phyloP scores from a whole-genome alignment of 2,888 invertebrate genomes.

The Apodemia hepburni region DNA sequence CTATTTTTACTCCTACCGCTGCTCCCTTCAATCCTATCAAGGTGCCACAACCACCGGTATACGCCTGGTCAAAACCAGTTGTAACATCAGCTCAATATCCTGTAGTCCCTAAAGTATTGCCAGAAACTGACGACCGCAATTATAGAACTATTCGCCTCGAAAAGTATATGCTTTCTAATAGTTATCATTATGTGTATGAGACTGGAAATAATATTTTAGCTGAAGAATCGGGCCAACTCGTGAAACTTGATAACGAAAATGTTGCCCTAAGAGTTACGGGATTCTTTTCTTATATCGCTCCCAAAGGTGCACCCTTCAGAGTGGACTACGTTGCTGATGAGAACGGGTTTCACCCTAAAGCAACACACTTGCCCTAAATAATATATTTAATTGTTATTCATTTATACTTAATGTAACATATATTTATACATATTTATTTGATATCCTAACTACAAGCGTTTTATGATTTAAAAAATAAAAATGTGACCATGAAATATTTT shows the following conservation, averaged over 20 bases:
- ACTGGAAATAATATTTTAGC: conserved; percentile 73
- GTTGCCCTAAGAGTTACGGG: conserved; percentile 58
- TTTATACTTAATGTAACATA: too few species aligned
- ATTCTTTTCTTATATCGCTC: conserved; percentile 65
- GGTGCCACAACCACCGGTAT: background rate
- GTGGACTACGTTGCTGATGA: conserved; percentile 73
- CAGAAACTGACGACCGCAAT: background rate
- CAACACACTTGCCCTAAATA: conserved; percentile 54
- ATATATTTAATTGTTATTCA: conserved; percentile 17
- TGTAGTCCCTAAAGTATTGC: background rate
- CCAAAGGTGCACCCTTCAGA: conserved; percentile 67
- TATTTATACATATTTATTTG: too few species aligned
- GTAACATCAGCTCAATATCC: background rate
- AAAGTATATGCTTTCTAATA: conserved; percentile 51
- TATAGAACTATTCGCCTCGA: conserved; percentile 66
- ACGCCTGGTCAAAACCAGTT: background rate
- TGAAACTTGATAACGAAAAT: conserved; percentile 50
- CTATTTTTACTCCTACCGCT: background rate
- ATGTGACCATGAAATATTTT: too few species aligned
- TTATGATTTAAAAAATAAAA: too few species aligned
- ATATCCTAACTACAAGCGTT: too few species aligned
- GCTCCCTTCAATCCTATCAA: background rate
- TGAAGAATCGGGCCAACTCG: conserved; percentile 63
- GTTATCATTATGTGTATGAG: conserved; percentile 71
- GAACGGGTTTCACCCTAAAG: conserved; percentile 59